These are phyloP conservation scores for Rhinolophus sinicus DNA, from an alignment of 2,113 vertebrate species.

Conservation along the genomic window DNA sequence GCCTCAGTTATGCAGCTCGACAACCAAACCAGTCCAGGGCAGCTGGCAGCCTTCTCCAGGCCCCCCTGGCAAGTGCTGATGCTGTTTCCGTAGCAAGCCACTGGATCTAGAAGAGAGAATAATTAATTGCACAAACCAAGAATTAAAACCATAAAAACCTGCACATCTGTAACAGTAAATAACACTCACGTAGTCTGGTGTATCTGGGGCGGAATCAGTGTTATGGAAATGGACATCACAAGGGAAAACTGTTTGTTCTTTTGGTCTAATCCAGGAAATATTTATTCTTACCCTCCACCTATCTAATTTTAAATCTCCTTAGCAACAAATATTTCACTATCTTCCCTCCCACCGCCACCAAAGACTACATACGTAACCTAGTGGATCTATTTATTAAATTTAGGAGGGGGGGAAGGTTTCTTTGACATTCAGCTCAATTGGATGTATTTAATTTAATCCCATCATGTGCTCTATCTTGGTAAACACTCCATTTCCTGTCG, in stretches of 20 bases:
- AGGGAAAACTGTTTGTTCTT: not conserved
- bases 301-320: constrained; percentile 70
- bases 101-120: not conserved
- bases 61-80: not conserved
- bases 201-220: not conserved
- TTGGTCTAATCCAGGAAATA: constrained; percentile 30
- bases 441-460: constrained; percentile 36
- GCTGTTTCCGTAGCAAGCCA: not conserved
- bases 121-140: not conserved
- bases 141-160: not conserved
- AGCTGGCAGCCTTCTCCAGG: not conserved
- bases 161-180: not conserved
- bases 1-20: not conserved
- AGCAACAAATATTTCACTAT: constrained; percentile 64
- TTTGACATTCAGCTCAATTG: constrained; percentile 49
- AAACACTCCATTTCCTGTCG: constrained; percentile 46
- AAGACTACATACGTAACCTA: constrained; percentile 58
- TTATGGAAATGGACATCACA: not conserved
- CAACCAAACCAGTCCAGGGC: not conserved
- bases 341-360: not conserved
- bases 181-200: not conserved
- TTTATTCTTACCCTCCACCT: constrained; percentile 40
- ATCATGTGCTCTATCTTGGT: not conserved
- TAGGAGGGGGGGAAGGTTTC: not conserved
- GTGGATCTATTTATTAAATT: constrained; percentile 59